phyloP scores from a whole-genome alignment of 2,888 invertebrate species.

The Mamestra brassicae region DNA sequence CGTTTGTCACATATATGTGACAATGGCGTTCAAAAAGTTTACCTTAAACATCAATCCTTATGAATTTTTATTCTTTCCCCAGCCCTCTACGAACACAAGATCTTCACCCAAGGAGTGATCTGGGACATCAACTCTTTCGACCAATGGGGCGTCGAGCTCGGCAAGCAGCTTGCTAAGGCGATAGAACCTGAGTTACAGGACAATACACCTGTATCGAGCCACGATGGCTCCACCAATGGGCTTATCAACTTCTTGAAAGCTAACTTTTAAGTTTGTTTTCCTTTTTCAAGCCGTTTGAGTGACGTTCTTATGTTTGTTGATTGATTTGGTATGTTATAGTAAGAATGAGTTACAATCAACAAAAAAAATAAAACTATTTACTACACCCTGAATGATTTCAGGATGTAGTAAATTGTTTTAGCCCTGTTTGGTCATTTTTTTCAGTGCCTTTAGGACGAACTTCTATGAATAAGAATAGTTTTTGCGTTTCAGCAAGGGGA shows the following conservation, averaged over 20 bases:
- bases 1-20: too few species aligned
- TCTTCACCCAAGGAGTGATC: slow-evolving; percentile 99
- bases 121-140: slow-evolving; percentile 99
- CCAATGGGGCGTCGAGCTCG: slow-evolving; percentile 99
- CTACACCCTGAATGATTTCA: not conserved
- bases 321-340: not conserved
- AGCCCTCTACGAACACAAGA: slow-evolving; percentile 99
- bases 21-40: too few species aligned
- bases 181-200: slow-evolving; percentile 98
- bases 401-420: too few species aligned
- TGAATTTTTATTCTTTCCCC: slow-evolving; percentile 67
- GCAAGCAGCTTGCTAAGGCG: slow-evolving; percentile 99
- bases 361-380: too few species aligned
- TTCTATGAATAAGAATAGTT: not conserved
- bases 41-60: too few species aligned
- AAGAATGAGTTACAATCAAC: not conserved
- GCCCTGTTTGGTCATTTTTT: not conserved
- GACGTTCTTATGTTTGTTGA: slow-evolving; percentile 22
- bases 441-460: not conserved
- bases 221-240: slow-evolving; percentile 99
- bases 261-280: slow-evolving; percentile 80
- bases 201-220: slow-evolving; percentile 92
- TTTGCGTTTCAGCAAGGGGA: not conserved
- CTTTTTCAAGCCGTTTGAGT: slow-evolving; percentile 36
- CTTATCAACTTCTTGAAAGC: slow-evolving; percentile 98